Evolutionary conservation across 2,113 vertebrate genomes (phyloP), one percentile per base, ranked within the genome.

Genomic region (Mastomys coucha): DNA sequence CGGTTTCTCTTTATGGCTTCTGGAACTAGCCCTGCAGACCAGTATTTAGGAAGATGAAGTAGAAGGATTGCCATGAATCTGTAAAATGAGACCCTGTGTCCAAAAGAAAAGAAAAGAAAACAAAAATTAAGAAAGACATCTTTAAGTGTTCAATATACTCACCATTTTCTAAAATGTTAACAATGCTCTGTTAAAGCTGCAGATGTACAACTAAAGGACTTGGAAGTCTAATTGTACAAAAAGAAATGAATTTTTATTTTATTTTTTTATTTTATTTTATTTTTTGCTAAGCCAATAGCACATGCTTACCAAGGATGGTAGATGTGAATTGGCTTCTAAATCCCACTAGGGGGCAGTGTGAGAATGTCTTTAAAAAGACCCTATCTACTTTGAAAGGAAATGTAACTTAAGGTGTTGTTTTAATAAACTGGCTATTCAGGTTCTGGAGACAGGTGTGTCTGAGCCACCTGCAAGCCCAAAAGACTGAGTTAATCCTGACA

Each of bases 261-360:
- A 9, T 53, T 53, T 10, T 11, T 53, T 53, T 5, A 51, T 51
- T 51, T 51, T 5, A 51, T 53, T 53, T 10, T 91, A 28, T 42
- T 49, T 93, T 56, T 60, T n/a, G 31, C 39, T 80, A 65, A 76
- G 5, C 31, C 42, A 91, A n/a, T 31, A 60, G 24, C 69, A 78
- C 86, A 77, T 42, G 17, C 6, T 22, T 75, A 31, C 49, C 12
- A 24, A 89, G 22, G 45, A 81, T 42, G 28, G 75, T 76, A 39
- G 39, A 11, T 81, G 51, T 91, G 76, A 53, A 28, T 31, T 65
- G n/a, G 13, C 60, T 56, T 91, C 82, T 78, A 45, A 63, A 3
- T 94, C 76, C 91, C 97, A 96, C 96, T 67, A 98, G 97, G 60
- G 91, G 96, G 91, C 90, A 88, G 88, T 90, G 73, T 67, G 31